Percentiles rank a stretch among this genome's conserved stretches.
Evolutionary conservation across 2,797 vertebrate genomes (phyloP).

Genomic region (Sebastes steindachneri): DNA sequence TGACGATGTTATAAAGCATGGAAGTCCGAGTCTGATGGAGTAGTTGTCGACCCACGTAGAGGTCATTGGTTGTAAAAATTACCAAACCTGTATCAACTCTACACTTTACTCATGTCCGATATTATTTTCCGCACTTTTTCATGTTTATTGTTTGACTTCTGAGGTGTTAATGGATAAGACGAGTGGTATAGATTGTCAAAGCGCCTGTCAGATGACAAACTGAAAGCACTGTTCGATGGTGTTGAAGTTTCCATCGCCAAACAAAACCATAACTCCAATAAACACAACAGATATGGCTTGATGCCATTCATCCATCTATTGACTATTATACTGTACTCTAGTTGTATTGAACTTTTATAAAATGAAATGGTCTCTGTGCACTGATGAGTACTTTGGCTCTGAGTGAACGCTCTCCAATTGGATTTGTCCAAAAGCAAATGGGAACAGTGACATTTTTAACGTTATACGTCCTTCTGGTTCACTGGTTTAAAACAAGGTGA

Average conservation of each 20-base stretch:
- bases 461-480: conserved; percentile 26
- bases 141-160: not conserved
- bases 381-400: too few species aligned
- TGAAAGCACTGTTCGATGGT: not conserved
- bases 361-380: too few species aligned
- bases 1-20: not conserved
- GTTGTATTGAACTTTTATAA: not conserved
- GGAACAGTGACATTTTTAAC: conserved; percentile 33
- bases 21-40: not conserved
- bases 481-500: conserved; percentile 18
- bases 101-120: not conserved
- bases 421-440: conserved; percentile 52
- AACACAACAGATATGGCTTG: not conserved
- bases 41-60: not conserved
- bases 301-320: conserved; percentile 24
- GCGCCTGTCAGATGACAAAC: not conserved
- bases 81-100: not conserved
- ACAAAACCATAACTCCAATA: conserved; percentile 5
- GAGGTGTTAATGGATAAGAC: not conserved
- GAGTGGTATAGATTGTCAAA: not conserved
- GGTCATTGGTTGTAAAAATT: not conserved
- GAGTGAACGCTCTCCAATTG: conserved; percentile 29
- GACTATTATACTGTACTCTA: not conserved
- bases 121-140: not conserved
- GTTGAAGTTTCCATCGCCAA: not conserved